phyloP scores from a whole-genome alignment of 2,888 invertebrate genomes.

The Scrobipalpa atriplicella region DNA sequence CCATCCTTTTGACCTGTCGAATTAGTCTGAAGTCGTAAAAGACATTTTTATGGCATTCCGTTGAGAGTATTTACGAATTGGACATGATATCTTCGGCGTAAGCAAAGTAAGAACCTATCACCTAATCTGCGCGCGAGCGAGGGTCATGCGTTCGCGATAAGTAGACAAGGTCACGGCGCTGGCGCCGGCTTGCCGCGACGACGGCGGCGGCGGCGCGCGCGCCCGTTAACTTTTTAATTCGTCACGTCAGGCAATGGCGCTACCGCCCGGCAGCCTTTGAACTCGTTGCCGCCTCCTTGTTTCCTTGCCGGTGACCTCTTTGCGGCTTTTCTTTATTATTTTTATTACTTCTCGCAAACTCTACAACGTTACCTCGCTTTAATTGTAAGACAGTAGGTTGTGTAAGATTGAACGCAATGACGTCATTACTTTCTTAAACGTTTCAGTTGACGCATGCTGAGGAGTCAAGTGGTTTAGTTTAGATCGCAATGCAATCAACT shows the following conservation, averaged over 20 bases:
- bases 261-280: slow-evolving; percentile 62
- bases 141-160: slow-evolving; percentile 77
- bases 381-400: slow-evolving; percentile 35
- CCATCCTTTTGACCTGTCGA: background rate
- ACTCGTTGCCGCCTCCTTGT: slow-evolving; percentile 51
- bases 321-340: slow-evolving; percentile 29
- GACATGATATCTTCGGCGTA: slow-evolving; percentile 40
- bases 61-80: slow-evolving; percentile 22
- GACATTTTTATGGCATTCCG: background rate
- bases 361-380: slow-evolving; percentile 9
- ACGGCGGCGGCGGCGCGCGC: slow-evolving; percentile 63
- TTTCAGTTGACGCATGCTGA: slow-evolving; percentile 8
- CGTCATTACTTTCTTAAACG: slow-evolving; percentile 19
- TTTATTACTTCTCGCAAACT: slow-evolving; percentile 2
- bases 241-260: slow-evolving; percentile 69
- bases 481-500: slow-evolving; percentile 15
- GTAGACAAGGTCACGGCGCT: slow-evolving; percentile 79
- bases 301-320: slow-evolving; percentile 39
- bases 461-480: slow-evolving; percentile 10
- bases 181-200: slow-evolving; percentile 73
- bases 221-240: slow-evolving; percentile 79
- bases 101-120: slow-evolving; percentile 55
- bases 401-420: slow-evolving; percentile 17
- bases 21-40: background rate
- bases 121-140: slow-evolving; percentile 73